Conservation (phyloP, 1,140 invertebrate species). For the Theocolax elegans region DNA sequence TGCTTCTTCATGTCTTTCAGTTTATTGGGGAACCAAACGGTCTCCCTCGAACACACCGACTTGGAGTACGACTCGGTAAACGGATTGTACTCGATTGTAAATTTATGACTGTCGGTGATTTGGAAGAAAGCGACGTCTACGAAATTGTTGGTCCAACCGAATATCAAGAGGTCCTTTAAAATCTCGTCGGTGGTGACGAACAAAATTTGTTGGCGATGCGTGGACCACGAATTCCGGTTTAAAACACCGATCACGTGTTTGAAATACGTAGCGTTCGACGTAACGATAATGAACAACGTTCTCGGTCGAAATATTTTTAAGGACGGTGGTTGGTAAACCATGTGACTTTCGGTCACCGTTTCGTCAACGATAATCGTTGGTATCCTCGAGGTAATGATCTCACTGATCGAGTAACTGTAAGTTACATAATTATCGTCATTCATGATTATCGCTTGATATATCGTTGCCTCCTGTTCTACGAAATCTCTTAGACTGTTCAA, state of each 20-base stretch:
- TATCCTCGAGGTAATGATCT: no score
- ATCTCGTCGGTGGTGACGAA: neutral
- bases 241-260: neutral
- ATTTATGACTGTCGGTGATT: no score
- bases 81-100: no score
- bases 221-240: neutral
- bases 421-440: no score
- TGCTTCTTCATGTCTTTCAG: neutral
- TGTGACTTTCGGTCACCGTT: neutral
- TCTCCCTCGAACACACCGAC: no score
- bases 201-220: neutral
- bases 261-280: neutral
- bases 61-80: no score
- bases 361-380: neutral
- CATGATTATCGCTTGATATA: neutral
- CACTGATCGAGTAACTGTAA: no score
- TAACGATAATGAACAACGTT: neutral
- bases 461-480: neutral
- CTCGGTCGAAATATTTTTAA: neutral
- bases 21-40: neutral
- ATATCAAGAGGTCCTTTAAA: neutral
- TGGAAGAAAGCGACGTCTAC: neutral
- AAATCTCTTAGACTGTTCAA: neutral
- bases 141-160: neutral
- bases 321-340: no score